These are phyloP conservation scores for Pollimyrus isidori DNA, from an alignment of 2,113 vertebrate species.

Conservation along the genomic window DNA sequence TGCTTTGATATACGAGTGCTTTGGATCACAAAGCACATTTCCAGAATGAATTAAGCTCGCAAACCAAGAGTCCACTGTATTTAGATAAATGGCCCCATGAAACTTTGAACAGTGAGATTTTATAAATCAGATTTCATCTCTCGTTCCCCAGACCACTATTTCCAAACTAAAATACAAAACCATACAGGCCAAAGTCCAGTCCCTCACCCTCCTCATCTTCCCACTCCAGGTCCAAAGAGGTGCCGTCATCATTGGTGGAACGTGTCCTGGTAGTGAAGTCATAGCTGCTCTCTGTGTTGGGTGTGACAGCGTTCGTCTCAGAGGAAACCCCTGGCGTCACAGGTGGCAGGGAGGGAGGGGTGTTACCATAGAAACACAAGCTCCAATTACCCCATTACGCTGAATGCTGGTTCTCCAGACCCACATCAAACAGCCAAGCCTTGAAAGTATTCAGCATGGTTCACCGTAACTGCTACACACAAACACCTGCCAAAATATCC, in stretches of 20 bases:
- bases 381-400: background rate
- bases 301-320: constrained; percentile 80
- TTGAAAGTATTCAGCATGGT: background rate
- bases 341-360: background rate
- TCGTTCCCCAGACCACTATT: background rate
- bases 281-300: constrained; percentile 93
- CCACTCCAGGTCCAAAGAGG: constrained; percentile 93
- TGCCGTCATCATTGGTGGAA: constrained; percentile 89
- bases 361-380: background rate
- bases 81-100: background rate
- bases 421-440: background rate
- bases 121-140: background rate
- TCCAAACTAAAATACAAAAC: background rate
- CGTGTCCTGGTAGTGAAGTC: constrained; percentile 91
- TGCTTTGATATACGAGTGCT: no score
- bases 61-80: background rate
- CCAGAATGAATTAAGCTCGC: no score
- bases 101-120: background rate
- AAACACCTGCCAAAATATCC: background rate
- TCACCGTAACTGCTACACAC: background rate
- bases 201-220: constrained; percentile 94
- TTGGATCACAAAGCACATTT: no score
- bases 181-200: background rate
- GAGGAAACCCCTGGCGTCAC: constrained; percentile 75
- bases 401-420: background rate